phyloP scores from a whole-genome alignment of 2,797 vertebrate species.

The Eulemur rubriventer region DNA sequence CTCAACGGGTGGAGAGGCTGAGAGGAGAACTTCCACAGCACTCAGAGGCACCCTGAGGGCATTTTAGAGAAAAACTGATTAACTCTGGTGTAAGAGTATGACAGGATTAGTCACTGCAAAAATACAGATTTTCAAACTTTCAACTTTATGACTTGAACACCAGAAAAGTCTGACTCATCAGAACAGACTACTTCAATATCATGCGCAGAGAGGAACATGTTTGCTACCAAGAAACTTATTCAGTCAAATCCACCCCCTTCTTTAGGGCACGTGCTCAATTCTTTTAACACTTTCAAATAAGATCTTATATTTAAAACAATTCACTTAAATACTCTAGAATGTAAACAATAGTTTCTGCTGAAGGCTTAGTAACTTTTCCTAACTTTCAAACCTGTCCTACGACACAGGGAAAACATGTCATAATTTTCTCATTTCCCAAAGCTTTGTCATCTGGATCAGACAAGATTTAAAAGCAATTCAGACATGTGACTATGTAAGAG shows the following conservation, averaged over 20 bases:
- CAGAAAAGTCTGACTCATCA: neutral
- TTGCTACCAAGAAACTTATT: neutral
- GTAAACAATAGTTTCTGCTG: neutral
- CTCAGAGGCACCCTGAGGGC: neutral
- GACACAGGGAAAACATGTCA: neutral
- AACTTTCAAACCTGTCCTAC: neutral
- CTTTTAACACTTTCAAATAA: neutral
- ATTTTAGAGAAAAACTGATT: neutral
- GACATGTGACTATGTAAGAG: neutral
- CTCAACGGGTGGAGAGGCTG: too few species aligned
- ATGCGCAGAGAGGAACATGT: fast-evolving
- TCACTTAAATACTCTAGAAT: neutral
- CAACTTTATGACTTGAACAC: neutral
- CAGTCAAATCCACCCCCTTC: neutral
- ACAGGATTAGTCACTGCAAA: neutral
- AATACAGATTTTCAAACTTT: neutral
- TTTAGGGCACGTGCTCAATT: neutral
- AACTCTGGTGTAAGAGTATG: neutral
- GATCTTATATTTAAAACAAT: neutral
- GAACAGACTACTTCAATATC: neutral
- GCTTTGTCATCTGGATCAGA: neutral
- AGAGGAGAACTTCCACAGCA: neutral
- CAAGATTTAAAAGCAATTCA: neutral
- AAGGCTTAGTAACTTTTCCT: neutral
- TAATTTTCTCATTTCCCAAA: neutral